Percentiles rank a stretch among this genome's conserved stretches.
Evolutionary conservation across 2,888 invertebrate genomes (phyloP).

Genomic region (Gymnoscelis rufifasciata): DNA sequence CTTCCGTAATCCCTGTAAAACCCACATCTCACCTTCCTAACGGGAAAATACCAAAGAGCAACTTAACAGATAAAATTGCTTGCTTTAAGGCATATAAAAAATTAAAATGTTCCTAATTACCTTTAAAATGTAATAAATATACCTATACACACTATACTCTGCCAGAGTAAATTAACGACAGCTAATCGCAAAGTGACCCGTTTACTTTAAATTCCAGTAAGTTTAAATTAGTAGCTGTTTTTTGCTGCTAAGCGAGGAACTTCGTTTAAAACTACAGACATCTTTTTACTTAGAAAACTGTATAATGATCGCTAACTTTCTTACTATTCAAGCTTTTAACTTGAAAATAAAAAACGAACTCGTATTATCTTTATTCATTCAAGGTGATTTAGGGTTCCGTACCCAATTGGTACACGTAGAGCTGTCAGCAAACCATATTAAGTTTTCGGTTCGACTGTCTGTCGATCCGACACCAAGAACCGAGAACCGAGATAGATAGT

Average conservation of each 20-base stretch:
- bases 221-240: conserved; percentile 7
- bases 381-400: no score
- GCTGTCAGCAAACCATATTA: no score
- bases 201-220: conserved; percentile 13
- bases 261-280: conserved; percentile 10
- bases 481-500: no score
- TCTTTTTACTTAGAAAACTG: conserved; percentile 11
- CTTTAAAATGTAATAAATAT: no score
- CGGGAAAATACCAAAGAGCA: conserved; percentile 1
- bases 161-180: conserved; percentile 5
- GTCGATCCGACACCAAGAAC: no score
- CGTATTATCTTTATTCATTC: not conserved
- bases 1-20: not conserved
- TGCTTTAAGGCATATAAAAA: no score
- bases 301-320: conserved; percentile 4
- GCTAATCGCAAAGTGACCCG: conserved; percentile 12
- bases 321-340: conserved; percentile 2
- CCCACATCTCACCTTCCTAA: not conserved
- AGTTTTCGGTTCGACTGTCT: no score
- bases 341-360: not conserved
- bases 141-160: not conserved
- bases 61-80: not conserved
- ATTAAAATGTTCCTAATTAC: no score
- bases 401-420: no score
- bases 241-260: conserved; percentile 11